These are phyloP conservation scores for Dicaeum eximium DNA, from an alignment of 2,113 vertebrate genomes.

Conservation along the genomic window DNA sequence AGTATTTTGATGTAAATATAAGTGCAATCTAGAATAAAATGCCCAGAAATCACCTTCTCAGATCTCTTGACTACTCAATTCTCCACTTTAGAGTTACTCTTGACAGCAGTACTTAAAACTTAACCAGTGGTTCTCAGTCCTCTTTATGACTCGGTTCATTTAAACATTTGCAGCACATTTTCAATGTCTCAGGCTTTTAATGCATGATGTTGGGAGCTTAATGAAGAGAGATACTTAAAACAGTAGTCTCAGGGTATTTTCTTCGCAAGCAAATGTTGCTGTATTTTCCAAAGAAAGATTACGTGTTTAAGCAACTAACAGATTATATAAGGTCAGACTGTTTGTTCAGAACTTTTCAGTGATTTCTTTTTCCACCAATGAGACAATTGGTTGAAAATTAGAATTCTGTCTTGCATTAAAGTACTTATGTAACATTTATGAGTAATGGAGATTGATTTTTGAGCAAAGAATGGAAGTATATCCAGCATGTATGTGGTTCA, in stretches of 20 bases:
- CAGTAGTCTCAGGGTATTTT: neutral
- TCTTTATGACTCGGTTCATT: neutral
- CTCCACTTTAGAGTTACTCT: neutral
- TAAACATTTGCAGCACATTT: neutral
- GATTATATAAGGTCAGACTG: neutral
- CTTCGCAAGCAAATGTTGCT: neutral
- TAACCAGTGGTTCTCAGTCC: neutral
- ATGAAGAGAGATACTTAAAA: neutral
- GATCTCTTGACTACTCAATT: neutral
- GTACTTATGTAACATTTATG: rapidly evolving
- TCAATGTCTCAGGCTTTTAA: neutral
- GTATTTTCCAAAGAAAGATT: neutral
- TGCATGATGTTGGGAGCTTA: neutral
- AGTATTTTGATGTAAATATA: neutral
- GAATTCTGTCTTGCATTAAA: neutral
- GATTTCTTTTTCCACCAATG: neutral
- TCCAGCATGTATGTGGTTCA: neutral
- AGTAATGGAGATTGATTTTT: neutral
- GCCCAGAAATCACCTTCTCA: neutral
- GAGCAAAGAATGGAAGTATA: neutral
- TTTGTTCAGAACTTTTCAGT: neutral
- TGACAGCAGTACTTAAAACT: neutral
- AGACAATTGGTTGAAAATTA: neutral
- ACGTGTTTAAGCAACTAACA: neutral
- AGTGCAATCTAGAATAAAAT: neutral